Evolutionary conservation across 2,888 invertebrate species (phyloP), one percentile per base, ranked within the genome.

Genomic region (Seira sanloemensis): DNA sequence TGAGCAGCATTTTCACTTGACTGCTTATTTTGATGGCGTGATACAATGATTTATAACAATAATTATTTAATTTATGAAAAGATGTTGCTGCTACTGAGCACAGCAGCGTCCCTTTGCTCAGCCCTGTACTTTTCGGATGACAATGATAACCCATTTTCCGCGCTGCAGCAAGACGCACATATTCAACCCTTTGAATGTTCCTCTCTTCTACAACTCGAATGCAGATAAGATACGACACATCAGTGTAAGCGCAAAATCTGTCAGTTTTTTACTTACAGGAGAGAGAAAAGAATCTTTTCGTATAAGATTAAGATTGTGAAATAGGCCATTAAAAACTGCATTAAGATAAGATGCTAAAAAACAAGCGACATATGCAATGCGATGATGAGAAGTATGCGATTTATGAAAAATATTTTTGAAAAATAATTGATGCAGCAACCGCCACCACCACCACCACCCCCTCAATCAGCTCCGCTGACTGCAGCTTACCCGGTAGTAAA

Each of bases 401-500:
- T 72, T 4, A 54, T 24, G 18, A 21, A 19, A 54, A 72, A 68
- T 25, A 68, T 65, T 46, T 72, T 25, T 67, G 21, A 62, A 88
- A 86, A n/a, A n/a, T n/a, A n/a, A n/a, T n/a, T n/a, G n/a, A n/a
- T n/a, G n/a, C n/a, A n/a, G n/a, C n/a, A n/a, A n/a, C n/a, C n/a
- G n/a, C n/a, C n/a, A n/a, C n/a, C n/a, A n/a, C n/a, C n/a, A n/a
- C n/a, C n/a, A n/a, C n/a, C n/a, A n/a, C n/a, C n/a, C n/a, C n/a
- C n/a, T n/a, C n/a, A n/a, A n/a, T n/a, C n/a, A n/a, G n/a, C n/a
- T n/a, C 71, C 66, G 9, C 74, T 85, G 26, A 78, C 78, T 73
- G 86, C 88, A 4, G 75, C 81, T 0, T 81, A 87, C 27, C 88
- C 88, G 0, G 79, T 87, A 21, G 83, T 87, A 4, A 86, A 86